Evolutionary conservation across 2,888 invertebrate genomes (phyloP).

Genomic region (Eilema depressum): DNA sequence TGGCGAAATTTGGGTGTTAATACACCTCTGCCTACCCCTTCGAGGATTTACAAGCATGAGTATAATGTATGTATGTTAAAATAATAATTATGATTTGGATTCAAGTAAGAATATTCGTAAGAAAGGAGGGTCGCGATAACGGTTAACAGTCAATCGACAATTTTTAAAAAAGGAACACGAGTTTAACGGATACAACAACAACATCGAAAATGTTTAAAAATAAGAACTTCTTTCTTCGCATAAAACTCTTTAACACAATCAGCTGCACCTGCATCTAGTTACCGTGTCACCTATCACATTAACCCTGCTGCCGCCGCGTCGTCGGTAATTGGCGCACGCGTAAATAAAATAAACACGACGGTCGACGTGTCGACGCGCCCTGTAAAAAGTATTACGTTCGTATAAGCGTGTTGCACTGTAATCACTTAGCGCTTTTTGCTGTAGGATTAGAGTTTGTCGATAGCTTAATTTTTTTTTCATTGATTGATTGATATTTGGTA

Average conservation of each 20-base stretch:
- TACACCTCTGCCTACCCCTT: no score
- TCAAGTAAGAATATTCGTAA: background rate
- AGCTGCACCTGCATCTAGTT: slow-evolving; percentile 61
- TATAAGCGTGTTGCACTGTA: slow-evolving; percentile 24
- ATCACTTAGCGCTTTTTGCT: background rate
- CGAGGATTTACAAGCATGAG: no score
- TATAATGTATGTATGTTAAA: no score
- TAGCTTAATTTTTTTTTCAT: background rate
- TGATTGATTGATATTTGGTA: background rate
- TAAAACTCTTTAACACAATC: slow-evolving; percentile 19
- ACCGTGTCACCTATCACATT: slow-evolving; percentile 70
- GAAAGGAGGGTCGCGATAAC: background rate
- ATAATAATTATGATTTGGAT: no score
- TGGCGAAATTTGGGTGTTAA: no score
- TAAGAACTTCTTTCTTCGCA: slow-evolving; percentile 3
- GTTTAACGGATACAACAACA: background rate
- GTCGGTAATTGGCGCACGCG: slow-evolving; percentile 65
- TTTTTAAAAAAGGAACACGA: background rate
- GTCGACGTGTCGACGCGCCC: slow-evolving; percentile 34
- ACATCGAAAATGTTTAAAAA: slow-evolving; percentile 3
- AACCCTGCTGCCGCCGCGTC: slow-evolving; percentile 58
- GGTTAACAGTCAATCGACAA: background rate
- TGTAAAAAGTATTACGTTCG: slow-evolving; percentile 50
- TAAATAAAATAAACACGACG: slow-evolving; percentile 64
- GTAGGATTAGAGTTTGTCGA: background rate